Evolutionary conservation across 2,797 vertebrate species (phyloP).

Genomic region (Fistularia tabacaria): DNA sequence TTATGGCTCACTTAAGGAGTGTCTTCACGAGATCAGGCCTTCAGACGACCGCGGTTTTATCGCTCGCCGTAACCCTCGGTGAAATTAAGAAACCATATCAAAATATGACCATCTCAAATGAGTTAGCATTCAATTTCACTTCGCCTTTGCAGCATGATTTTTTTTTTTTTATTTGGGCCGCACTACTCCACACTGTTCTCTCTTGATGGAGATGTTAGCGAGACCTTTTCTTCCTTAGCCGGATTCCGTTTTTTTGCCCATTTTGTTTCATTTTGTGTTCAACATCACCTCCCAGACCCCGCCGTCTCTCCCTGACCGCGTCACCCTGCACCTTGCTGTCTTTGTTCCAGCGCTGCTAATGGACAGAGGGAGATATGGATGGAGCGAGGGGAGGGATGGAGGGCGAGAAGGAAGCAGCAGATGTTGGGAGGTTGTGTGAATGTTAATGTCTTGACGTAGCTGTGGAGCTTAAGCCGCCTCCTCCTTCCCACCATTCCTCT

Average conservation of each 20-base stretch:
- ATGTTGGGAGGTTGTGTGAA: conserved; percentile 96
- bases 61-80: conserved; percentile 14
- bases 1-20: conserved; percentile 51
- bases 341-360: conserved; percentile 58
- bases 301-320: conserved; percentile 3
- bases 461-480: conserved; percentile 80
- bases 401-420: conserved; percentile 78
- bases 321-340: conserved; percentile 28
- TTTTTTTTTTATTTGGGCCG: not conserved
- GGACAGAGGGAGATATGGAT: conserved; percentile 53
- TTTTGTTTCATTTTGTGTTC: not conserved
- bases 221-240: too few relatives aligned
- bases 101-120: too few relatives aligned
- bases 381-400: conserved; percentile 51
- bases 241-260: conserved; percentile 7
- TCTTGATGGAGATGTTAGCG: too few relatives aligned
- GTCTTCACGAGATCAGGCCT: conserved; percentile 31
- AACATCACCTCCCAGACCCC: not conserved
- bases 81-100: conserved; percentile 2
- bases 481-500: conserved; percentile 76
- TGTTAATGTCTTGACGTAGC: conserved; percentile 93
- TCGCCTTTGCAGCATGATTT: not conserved
- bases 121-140: not conserved
- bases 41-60: conserved; percentile 21
- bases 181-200: not conserved